phyloP scores from a whole-genome alignment of 2,797 vertebrate species.

The Percopsis omiscomaycus region DNA sequence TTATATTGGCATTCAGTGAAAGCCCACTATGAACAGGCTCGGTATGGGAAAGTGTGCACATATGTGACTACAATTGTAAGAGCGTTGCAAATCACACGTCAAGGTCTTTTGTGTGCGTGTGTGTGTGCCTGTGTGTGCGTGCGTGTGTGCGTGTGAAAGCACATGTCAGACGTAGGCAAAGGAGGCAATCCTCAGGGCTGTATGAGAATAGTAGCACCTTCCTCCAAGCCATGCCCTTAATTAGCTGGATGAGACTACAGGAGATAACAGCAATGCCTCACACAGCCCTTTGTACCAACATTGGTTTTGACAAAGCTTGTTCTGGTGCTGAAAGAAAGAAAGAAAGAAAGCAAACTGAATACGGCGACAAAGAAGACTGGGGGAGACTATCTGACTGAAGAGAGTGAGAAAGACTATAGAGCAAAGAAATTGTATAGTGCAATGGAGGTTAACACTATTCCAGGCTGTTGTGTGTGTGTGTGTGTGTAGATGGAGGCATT shows the following conservation, averaged over 20 bases:
- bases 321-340: slow-evolving; percentile 18
- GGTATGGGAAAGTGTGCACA: background rate
- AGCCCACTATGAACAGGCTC: slow-evolving; percentile 30
- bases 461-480: slow-evolving; percentile 21
- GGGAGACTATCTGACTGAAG: too few relatives aligned
- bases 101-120: background rate
- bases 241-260: slow-evolving; percentile 71
- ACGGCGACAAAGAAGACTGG: background rate
- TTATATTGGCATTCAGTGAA: slow-evolving; percentile 38
- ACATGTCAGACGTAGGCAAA: slow-evolving; percentile 55
- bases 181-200: slow-evolving; percentile 58
- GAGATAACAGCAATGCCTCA: slow-evolving; percentile 64
- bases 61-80: background rate
- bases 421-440: slow-evolving; percentile 9
- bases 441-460: slow-evolving; percentile 17
- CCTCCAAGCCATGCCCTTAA: slow-evolving; percentile 71
- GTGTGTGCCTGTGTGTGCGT: slow-evolving; percentile 7
- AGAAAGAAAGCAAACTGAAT: background rate
- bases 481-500: slow-evolving; percentile 16
- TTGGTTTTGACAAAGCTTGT: slow-evolving; percentile 55
- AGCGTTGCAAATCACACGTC: background rate
- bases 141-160: slow-evolving; percentile 22
- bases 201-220: slow-evolving; percentile 72
- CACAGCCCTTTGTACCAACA: slow-evolving; percentile 60
- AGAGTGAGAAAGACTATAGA: background rate